Base-by-base conservation (phyloP, 2,888 invertebrate genomes). In the Incurvaria masculella region DNA sequence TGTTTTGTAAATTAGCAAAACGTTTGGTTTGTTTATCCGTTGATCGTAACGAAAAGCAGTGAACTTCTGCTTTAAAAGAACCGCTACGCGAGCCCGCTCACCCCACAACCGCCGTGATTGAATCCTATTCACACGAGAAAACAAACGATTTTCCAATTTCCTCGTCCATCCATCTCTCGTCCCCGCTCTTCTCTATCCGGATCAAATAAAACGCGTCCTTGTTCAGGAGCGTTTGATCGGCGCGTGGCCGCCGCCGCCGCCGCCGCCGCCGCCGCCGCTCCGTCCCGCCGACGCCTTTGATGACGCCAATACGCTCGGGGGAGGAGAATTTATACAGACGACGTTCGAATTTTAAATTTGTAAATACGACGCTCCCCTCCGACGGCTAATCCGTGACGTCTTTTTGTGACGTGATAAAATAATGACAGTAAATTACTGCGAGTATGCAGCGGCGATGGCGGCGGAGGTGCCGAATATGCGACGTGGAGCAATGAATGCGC, bases 331-430 rank as follows among this genome's bases (percentile, higher is more conserved):
- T 23, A 23, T 23, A 23, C 23, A 23, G 23, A 23, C 23, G 23
- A 10, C 16, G 26, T 14, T 17, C 26, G 27, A 44, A 21, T 44
- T 44, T 44, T 17, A 44, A 44, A 44, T 44, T 26, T 44, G n/a
- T 45, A 18, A 27, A 27, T 19, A 38, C 38, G 19, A 39, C 38
- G 33, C 38, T 17, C 39, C 39, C n/a, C 41, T 2, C 3, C 10
- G 18, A n/a, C 16, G 18, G 19, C 41, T 41, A 65, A 68, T 62
- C 60, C 59, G 56, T 57, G 56, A 59, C 63, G 64, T 62, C 64
- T 65, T 66, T 70, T 66, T 68, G 63, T 65, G 65, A 68, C 61
- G 64, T 61, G 63, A 63, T 65, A 64, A 61, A 67, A 65, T 72
- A 71, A 71, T 69, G 65, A 64, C 59, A 55, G 57, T 55, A 65